Evolutionary conservation across 2,888 invertebrate genomes (phyloP).

Genomic region (Rhodophaea formosa): DNA sequence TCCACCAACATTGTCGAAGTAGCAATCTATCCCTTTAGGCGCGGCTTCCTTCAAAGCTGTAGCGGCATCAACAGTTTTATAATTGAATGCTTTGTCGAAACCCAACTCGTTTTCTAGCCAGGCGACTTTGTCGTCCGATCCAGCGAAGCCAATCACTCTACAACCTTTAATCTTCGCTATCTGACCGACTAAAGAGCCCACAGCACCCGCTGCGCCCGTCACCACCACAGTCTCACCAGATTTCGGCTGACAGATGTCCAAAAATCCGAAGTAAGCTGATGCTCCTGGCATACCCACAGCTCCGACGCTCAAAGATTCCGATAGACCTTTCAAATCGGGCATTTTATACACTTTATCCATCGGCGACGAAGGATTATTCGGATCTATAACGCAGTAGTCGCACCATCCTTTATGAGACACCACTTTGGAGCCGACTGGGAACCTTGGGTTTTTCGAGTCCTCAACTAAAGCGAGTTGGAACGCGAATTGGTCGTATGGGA

Average conservation of each 20-base stretch:
- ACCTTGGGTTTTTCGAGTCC: constrained; percentile 81
- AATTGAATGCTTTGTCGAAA: constrained; percentile 86
- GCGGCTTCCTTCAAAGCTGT: constrained; percentile 80
- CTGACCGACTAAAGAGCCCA: constrained; percentile 86
- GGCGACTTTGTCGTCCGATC: constrained; percentile 84
- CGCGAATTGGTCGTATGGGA: constrained; percentile 42
- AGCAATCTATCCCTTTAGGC: constrained; percentile 85
- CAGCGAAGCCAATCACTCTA: constrained; percentile 83
- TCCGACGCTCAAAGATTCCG: constrained; percentile 79
- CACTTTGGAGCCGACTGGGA: constrained; percentile 80
- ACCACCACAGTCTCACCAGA: constrained; percentile 84
- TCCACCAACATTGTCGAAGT: constrained; percentile 88
- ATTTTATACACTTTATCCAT: constrained; percentile 47
- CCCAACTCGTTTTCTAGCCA: constrained; percentile 83
- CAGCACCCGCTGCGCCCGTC: constrained; percentile 86
- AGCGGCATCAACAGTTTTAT: constrained; percentile 80
- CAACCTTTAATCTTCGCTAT: constrained; percentile 84
- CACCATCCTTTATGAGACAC: constrained; percentile 83
- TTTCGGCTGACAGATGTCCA: constrained; percentile 84
- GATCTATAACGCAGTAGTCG: constrained; percentile 21
- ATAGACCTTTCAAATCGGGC: constrained; percentile 70
- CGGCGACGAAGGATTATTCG: background rate
- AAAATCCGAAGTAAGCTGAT: constrained; percentile 85
- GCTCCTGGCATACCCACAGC: constrained; percentile 84
- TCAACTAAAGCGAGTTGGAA: constrained; percentile 60